phyloP scores from a whole-genome alignment of 64 coral and sea anemone species.

The Porites lutea region DNA sequence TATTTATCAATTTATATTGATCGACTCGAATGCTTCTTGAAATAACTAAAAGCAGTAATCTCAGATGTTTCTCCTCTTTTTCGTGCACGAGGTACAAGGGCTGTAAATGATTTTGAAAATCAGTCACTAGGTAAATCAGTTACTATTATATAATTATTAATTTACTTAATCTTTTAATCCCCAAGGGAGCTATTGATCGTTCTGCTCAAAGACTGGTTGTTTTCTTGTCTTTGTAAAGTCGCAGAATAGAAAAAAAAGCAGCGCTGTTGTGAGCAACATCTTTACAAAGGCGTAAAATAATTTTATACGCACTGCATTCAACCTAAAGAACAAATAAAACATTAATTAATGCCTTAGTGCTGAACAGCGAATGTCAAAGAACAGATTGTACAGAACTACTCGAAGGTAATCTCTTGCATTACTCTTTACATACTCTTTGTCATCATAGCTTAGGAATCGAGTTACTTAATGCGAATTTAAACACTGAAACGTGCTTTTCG shows the following conservation, averaged over 20 bases:
- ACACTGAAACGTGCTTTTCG: background rate
- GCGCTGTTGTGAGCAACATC: background rate
- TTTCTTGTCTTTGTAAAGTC: background rate
- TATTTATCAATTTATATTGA: no score
- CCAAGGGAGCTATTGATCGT: background rate
- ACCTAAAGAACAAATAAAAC: background rate
- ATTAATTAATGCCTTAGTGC: background rate
- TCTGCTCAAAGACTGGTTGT: background rate
- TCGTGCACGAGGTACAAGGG: no score
- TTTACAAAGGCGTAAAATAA: background rate
- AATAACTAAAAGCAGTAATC: no score
- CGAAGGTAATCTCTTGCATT: background rate
- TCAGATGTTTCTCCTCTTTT: no score
- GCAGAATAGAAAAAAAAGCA: background rate
- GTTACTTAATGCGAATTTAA: background rate
- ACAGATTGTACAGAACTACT: no score
- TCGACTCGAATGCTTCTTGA: no score
- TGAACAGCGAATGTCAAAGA: background rate
- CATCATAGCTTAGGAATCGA: no score
- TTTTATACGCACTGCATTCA: background rate
- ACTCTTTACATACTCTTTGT: background rate
- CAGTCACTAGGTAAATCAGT: no score
- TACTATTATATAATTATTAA: constrained; percentile 7
- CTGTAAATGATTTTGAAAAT: no score
- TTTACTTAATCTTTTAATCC: constrained; percentile 21